phyloP scores from a whole-genome alignment of 2,797 vertebrate genomes.

The Lagothrix lagotricha region DNA sequence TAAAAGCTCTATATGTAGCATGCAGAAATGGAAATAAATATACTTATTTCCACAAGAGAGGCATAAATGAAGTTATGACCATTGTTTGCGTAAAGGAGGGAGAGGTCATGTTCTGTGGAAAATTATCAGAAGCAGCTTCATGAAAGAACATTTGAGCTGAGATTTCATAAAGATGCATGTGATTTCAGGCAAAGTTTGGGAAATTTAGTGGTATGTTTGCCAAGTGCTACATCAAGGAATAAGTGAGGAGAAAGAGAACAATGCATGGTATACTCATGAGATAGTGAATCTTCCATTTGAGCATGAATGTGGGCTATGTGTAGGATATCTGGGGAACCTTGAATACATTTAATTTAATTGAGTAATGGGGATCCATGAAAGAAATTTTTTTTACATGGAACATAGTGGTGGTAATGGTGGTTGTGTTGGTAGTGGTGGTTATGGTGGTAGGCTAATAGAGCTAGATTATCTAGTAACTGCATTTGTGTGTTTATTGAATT shows the following conservation, averaged over 20 bases:
- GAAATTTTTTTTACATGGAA: not conserved
- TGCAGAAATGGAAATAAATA: not conserved
- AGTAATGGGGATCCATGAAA: not conserved
- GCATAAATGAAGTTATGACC: not conserved
- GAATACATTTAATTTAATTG: not conserved
- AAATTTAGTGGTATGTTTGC: not conserved
- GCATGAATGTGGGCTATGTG: not conserved
- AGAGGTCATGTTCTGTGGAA: not conserved
- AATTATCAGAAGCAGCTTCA: not conserved
- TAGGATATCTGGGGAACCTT: not conserved
- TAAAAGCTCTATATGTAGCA: not conserved
- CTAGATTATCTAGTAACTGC: not conserved
- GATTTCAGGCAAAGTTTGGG: not conserved
- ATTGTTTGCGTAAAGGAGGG: not conserved
- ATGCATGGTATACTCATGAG: not conserved
- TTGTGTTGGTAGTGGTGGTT: too few relatives aligned
- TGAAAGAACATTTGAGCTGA: not conserved
- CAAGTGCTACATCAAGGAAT: not conserved
- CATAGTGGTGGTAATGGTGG: not conserved
- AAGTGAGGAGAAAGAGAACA: not conserved
- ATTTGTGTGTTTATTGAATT: not conserved
- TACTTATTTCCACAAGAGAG: not conserved
- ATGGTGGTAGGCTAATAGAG: not conserved
- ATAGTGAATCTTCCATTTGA: not conserved
- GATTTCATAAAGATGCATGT: not conserved